Evolutionary conservation across 2,113 vertebrate species (phyloP).

Genomic region (Chaetura pelagica): DNA sequence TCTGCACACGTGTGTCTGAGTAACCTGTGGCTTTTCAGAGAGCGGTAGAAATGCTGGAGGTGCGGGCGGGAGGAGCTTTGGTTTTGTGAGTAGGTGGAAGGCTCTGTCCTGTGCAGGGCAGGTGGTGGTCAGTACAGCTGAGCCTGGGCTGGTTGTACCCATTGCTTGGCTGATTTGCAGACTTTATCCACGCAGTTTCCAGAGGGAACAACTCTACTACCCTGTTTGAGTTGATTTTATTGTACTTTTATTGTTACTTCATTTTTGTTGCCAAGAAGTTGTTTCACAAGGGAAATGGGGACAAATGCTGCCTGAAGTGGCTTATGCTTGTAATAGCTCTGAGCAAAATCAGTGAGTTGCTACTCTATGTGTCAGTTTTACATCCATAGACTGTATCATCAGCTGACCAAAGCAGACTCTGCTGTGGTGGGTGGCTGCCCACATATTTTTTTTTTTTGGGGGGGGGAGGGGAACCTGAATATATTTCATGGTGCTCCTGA

Average conservation of each 20-base stretch:
- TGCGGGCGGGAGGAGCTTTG: too few species aligned
- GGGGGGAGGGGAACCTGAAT: neutral
- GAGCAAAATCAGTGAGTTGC: neutral
- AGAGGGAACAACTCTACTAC: fast-evolving
- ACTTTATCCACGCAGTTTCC: neutral
- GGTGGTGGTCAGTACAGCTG: neutral
- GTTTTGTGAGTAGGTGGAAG: neutral
- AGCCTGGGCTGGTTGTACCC: neutral
- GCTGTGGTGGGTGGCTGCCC: neutral
- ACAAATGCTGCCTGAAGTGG: neutral
- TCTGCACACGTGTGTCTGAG: fast-evolving
- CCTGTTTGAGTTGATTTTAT: neutral
- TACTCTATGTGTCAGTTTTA: neutral
- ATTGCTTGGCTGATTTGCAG: neutral
- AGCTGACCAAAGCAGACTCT: neutral
- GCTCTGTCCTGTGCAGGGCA: neutral
- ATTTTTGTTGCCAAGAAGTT: neutral
- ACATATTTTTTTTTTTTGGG: neutral
- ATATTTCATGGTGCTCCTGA: neutral
- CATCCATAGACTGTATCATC: neutral
- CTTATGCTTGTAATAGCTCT: fast-evolving
- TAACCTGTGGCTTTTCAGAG: neutral
- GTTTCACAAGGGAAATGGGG: neutral
- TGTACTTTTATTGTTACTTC: neutral
- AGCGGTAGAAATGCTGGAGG: fast-evolving